Conservation (phyloP, 2,797 vertebrate genomes). For the Emydoidea blandingii region DNA sequence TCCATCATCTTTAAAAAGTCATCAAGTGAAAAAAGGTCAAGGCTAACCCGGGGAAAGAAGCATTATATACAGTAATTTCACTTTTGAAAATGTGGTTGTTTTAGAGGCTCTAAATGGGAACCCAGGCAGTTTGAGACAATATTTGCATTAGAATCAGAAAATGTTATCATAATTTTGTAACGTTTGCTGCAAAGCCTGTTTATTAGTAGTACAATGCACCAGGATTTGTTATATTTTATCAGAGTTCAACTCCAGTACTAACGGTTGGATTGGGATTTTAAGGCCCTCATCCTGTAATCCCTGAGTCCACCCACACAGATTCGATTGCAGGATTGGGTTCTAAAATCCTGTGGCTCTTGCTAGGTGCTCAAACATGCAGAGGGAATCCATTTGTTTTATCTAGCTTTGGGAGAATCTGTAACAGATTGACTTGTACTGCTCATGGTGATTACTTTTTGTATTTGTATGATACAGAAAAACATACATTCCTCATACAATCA, state of each 20-base stretch:
- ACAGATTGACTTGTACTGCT: background rate
- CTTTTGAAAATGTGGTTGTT: conserved; percentile 59
- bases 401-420: background rate
- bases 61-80: conserved; percentile 38
- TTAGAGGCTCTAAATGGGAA: conserved; percentile 40
- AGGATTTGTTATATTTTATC: background rate
- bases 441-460: background rate
- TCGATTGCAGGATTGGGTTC: background rate
- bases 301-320: background rate
- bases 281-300: background rate
- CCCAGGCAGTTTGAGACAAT: background rate
- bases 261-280: background rate
- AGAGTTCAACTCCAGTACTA: background rate
- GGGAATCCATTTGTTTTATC: background rate
- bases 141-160: conserved; percentile 28
- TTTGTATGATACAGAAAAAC: background rate
- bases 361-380: background rate
- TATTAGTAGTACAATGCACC: accelerated
- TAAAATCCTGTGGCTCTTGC: background rate
- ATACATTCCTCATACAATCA: accelerated
- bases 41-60: conserved; percentile 26
- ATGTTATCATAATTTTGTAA: background rate
- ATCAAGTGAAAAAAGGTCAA: conserved; percentile 39
- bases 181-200: background rate
- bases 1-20: conserved; percentile 49